These are phyloP conservation scores for Noctua janthina DNA, from an alignment of 2,888 invertebrate genomes.

Conservation along the genomic window DNA sequence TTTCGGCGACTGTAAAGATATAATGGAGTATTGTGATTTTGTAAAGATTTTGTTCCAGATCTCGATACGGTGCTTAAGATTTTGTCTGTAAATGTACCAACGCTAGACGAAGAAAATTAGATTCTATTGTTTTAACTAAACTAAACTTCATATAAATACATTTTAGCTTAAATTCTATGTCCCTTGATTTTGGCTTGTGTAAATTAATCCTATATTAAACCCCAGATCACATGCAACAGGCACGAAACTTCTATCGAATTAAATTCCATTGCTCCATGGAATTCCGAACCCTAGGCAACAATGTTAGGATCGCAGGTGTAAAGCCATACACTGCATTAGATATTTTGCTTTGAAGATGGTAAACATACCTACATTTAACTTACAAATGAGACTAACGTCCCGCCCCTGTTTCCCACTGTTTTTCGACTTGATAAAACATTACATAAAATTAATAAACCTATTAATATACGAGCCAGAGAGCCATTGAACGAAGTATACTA, in stretches of 20 bases:
- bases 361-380: not conserved
- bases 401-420: not conserved
- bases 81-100: no score
- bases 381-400: not conserved
- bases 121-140: not conserved
- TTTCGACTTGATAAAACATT: not conserved
- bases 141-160: not conserved
- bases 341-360: constrained; percentile 34
- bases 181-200: not conserved
- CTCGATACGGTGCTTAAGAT: no score
- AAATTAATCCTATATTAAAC: not conserved
- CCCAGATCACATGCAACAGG: constrained; percentile 32
- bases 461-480: no score
- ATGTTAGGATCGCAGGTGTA: constrained; percentile 34
- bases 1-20: not conserved
- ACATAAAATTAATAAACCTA: not conserved
- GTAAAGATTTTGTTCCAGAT: no score
- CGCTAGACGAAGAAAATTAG: no score
- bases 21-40: no score
- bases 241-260: constrained; percentile 24
- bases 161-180: not conserved
- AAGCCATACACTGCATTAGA: constrained; percentile 13
- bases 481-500: no score
- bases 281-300: constrained; percentile 18
- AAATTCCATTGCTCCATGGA: constrained; percentile 36